These are phyloP conservation scores for Mythimna pallens DNA, from an alignment of 2,888 invertebrate genomes.

Conservation along the genomic window DNA sequence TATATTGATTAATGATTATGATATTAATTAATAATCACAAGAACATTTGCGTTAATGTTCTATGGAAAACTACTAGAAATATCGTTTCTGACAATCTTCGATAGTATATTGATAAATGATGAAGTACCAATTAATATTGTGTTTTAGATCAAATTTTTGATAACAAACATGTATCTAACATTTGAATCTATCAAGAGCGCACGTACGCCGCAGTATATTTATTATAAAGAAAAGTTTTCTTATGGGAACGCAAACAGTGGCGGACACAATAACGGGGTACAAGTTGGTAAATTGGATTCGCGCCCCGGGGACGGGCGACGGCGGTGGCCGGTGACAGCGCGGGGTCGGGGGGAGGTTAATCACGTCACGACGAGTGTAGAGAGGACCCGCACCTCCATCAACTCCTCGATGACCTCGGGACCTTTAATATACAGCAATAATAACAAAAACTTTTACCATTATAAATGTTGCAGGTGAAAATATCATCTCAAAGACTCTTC, in stretches of 20 bases:
- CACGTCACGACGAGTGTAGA: conserved; percentile 64
- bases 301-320: conserved; percentile 80
- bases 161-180: conserved; percentile 13
- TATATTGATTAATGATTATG: conserved; percentile 20
- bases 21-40: conserved; percentile 3
- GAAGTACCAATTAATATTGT: conserved; percentile 7
- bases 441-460: conserved; percentile 27
- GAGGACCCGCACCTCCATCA: conserved; percentile 43
- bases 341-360: conserved; percentile 62
- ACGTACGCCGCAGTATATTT: conserved; percentile 70
- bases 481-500: conserved; percentile 11
- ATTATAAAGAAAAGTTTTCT: conserved; percentile 77
- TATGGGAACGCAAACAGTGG: conserved; percentile 73
- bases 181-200: conserved; percentile 55
- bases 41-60: not conserved
- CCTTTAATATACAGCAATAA: conserved; percentile 30
- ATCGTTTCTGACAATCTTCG: conserved; percentile 16
- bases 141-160: conserved; percentile 19
- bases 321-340: conserved; percentile 60
- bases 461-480: conserved; percentile 28
- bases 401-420: conserved; percentile 45
- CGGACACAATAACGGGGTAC: conserved; percentile 83
- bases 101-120: conserved; percentile 22
- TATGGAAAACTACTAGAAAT: conserved; percentile 31
- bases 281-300: conserved; percentile 87